These are phyloP conservation scores for Calidris pugnax DNA, from an alignment of 2,113 vertebrate genomes.

Conservation along the genomic window DNA sequence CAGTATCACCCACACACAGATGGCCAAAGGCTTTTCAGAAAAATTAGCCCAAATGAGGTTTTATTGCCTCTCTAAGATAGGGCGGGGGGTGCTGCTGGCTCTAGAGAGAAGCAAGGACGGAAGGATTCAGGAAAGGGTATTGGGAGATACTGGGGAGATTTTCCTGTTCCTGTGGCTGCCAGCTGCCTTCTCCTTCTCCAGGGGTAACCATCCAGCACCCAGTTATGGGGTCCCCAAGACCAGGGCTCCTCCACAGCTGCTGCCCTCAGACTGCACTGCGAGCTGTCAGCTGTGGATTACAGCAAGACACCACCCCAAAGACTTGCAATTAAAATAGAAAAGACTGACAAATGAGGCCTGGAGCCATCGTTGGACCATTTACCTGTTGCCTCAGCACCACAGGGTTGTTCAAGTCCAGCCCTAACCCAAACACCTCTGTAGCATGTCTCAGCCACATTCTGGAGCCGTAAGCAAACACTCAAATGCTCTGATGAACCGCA, in stretches of 20 bases:
- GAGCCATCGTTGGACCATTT: rapidly evolving
- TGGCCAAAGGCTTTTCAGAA: neutral
- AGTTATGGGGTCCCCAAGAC: no score
- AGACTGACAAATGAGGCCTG: neutral
- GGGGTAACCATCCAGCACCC: neutral
- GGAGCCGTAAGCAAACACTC: neutral
- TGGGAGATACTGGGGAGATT: no score
- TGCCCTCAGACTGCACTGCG: neutral
- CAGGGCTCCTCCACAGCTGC: neutral
- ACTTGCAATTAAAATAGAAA: neutral
- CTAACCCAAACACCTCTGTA: neutral
- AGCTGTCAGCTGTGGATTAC: neutral
- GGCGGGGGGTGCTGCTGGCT: neutral
- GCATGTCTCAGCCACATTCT: neutral
- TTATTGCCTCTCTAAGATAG: neutral
- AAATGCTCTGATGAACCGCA: neutral
- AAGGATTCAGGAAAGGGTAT: neutral
- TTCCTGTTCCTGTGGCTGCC: neutral
- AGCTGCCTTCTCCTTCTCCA: neutral
- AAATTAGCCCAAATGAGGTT: neutral
- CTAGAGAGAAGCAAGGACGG: neutral
- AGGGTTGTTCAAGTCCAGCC: neutral
- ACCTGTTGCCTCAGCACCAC: rapidly evolving
- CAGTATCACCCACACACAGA: rapidly evolving
- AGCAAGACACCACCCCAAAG: neutral